Conservation (phyloP, 2,113 vertebrate genomes). For the Rhinolophus ferrumequinum region DNA sequence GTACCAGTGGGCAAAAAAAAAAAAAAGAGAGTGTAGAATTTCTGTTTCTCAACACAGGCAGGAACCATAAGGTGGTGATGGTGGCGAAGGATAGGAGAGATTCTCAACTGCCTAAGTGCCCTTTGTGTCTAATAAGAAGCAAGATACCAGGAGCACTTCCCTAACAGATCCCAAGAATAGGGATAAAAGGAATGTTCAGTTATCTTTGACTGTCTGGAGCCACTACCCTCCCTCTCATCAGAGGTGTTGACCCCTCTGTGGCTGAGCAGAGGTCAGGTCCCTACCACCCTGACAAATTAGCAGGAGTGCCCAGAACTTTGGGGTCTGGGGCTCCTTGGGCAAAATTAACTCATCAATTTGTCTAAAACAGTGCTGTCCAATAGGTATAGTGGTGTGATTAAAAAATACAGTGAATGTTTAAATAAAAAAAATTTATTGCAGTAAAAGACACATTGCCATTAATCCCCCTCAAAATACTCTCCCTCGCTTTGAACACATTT, state of each 20-base stretch:
- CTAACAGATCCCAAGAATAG: not conserved
- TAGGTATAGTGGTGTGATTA: not conserved
- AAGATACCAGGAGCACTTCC: not conserved
- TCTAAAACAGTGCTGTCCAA: not conserved
- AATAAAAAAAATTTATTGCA: no score
- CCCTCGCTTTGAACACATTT: no score
- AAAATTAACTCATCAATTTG: not conserved
- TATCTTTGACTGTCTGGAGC: not conserved
- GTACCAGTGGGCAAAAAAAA: not conserved
- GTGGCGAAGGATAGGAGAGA: not conserved
- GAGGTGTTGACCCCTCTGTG: not conserved
- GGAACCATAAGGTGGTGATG: not conserved
- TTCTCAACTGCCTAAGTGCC: not conserved
- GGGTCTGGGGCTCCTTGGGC: not conserved
- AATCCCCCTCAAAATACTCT: no score
- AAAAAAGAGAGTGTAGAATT: not conserved
- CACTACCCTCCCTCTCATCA: not conserved
- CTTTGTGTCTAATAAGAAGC: not conserved
- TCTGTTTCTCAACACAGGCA: not conserved
- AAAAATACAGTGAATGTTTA: no score
- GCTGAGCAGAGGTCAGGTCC: not conserved
- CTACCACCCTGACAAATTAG: not conserved
- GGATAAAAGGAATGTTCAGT: not conserved
- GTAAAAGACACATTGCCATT: no score
- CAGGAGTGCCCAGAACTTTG: not conserved